Evolutionary conservation across 2,888 invertebrate species (phyloP).

Genomic region (Mellilla xanthometata): DNA sequence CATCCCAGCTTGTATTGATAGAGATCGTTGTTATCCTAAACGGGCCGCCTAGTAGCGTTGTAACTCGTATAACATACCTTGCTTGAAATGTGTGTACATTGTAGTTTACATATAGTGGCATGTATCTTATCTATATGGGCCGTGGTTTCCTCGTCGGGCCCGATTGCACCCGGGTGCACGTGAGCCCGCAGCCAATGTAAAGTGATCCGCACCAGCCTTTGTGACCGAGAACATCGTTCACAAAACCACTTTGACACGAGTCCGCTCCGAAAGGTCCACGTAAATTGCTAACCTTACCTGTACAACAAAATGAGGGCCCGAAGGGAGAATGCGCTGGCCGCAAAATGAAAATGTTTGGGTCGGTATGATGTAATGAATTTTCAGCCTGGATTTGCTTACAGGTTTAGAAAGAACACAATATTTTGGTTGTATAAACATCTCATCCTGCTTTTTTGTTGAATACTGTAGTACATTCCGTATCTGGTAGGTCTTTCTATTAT

Average conservation of each 20-base stretch:
- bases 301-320: slow-evolving; percentile 5
- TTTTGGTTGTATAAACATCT: no score
- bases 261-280: slow-evolving; percentile 9
- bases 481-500: no score
- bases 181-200: slow-evolving; percentile 23
- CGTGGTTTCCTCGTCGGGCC: slow-evolving; percentile 69
- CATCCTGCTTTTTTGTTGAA: no score
- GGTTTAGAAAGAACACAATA: no score
- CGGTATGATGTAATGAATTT: slow-evolving; percentile 4
- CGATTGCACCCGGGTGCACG: slow-evolving; percentile 45
- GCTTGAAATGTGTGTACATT: slow-evolving; percentile 6
- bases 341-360: slow-evolving; percentile 10
- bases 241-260: slow-evolving; percentile 14
- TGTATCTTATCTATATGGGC: slow-evolving; percentile 69
- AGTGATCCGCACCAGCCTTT: slow-evolving; percentile 22
- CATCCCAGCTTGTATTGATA: no score
- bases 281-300: slow-evolving; percentile 14
- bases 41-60: no score
- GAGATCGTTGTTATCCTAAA: no score
- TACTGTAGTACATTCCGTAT: no score
- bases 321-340: slow-evolving; percentile 12
- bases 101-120: slow-evolving; percentile 48
- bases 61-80: no score
- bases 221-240: slow-evolving; percentile 18
- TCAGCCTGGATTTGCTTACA: not conserved